These are phyloP conservation scores for Cactoblastis cactorum DNA, from an alignment of 2,888 invertebrate species.

Conservation along the genomic window DNA sequence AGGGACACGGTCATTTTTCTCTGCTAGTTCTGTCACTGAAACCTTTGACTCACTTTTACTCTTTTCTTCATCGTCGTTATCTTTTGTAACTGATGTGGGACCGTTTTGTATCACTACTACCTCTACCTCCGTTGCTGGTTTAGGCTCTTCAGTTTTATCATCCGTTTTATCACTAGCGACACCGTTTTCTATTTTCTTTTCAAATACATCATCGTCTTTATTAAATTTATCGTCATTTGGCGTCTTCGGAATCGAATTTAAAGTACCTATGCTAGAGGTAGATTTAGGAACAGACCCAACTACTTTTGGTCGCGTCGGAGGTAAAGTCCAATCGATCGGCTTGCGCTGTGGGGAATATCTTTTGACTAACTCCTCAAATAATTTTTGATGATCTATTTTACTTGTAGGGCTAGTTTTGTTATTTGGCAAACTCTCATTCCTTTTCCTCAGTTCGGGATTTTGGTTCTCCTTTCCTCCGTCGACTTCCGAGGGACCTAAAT, in stretches of 20 bases:
- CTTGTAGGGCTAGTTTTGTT: conserved; percentile 35
- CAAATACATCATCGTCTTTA: conserved; percentile 18
- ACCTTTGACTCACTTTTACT: conserved; percentile 43
- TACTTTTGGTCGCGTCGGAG: conserved; percentile 67
- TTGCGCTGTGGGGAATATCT: conserved; percentile 71
- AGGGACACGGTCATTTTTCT: conserved; percentile 61
- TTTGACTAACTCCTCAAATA: conserved; percentile 68
- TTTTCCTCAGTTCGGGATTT: conserved; percentile 43
- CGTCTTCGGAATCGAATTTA: conserved; percentile 42
- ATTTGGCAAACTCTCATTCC: conserved; percentile 51
- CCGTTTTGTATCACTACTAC: conserved; percentile 49
- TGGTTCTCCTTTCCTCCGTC: conserved; percentile 58
- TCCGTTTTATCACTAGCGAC: conserved; percentile 13
- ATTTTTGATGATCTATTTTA: conserved; percentile 63
- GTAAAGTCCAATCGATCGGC: conserved; percentile 67
- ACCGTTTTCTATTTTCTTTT: conserved; percentile 19
- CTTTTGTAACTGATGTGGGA: conserved; percentile 31
- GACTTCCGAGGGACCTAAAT: conserved; percentile 48
- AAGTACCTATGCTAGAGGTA: conserved; percentile 48
- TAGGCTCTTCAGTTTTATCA: conserved; percentile 20
- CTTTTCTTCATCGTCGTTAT: conserved; percentile 28
- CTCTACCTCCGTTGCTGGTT: conserved; percentile 25
- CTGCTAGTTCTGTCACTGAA: conserved; percentile 58
- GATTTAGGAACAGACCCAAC: conserved; percentile 68
- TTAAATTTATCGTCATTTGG: conserved; percentile 47